Evolutionary conservation across 2,113 vertebrate species (phyloP).

Genomic region (Anguilla rostrata): DNA sequence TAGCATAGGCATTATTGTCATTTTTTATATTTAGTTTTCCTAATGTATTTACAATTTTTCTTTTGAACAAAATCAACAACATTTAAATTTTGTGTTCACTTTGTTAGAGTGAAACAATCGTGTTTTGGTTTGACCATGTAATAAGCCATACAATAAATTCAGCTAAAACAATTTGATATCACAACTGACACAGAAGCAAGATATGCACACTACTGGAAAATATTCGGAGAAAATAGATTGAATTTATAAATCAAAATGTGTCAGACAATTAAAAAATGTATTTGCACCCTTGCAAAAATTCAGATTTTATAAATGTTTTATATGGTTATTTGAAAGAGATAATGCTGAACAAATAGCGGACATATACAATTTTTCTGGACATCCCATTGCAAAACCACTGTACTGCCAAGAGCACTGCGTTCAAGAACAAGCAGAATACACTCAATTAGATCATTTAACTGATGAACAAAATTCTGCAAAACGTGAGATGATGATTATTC

Average conservation of each 20-base stretch:
- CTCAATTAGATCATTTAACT: not conserved
- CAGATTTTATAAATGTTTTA: not conserved
- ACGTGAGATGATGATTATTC: not conserved
- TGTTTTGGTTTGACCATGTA: not conserved
- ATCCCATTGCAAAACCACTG: not conserved
- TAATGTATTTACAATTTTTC: not conserved
- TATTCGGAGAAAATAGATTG: not conserved
- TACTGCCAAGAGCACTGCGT: not conserved
- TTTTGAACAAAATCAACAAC: not conserved
- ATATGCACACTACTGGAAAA: not conserved
- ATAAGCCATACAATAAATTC: not conserved
- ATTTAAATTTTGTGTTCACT: not conserved
- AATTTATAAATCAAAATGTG: not conserved
- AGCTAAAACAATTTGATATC: not conserved
- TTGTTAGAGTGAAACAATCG: not conserved
- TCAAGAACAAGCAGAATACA: not conserved
- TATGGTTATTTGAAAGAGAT: not conserved
- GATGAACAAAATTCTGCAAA: not conserved
- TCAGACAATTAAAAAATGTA: not conserved
- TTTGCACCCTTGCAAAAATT: not conserved
- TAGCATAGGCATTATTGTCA: constrained; percentile 72
- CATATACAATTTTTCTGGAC: not conserved
- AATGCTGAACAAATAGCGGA: not conserved
- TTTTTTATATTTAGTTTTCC: constrained; percentile 36
- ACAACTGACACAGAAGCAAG: not conserved